phyloP scores from a whole-genome alignment of 2,888 invertebrate genomes.

The Melanchra persicariae region DNA sequence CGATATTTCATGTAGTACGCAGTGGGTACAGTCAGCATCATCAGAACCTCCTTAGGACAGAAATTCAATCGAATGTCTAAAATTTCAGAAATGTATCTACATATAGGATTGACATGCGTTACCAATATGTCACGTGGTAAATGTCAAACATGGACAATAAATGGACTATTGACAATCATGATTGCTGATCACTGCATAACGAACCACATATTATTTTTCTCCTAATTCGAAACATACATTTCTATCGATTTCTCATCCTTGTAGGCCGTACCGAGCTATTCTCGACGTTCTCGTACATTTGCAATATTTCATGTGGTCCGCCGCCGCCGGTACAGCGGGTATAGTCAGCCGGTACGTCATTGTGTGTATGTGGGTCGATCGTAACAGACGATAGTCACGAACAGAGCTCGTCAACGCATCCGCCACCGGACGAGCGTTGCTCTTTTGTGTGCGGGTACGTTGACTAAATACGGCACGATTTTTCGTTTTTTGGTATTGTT shows the following conservation, averaged over 20 bases:
- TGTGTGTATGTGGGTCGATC: conserved; percentile 85
- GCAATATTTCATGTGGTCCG: conserved; percentile 61
- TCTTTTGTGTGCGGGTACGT: conserved; percentile 67
- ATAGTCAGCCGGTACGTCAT: conserved; percentile 58
- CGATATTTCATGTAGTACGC: conserved; percentile 60
- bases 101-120: background rate
- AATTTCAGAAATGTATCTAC: background rate
- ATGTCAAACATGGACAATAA: background rate
- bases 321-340: conserved; percentile 17
- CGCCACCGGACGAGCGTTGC: conserved; percentile 73
- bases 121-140: background rate
- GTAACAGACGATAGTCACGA: conserved; percentile 86
- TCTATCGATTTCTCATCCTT: conserved; percentile 42
- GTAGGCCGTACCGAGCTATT: conserved; percentile 28
- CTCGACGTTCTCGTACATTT: conserved; percentile 35
- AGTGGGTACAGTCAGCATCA: conserved; percentile 24
- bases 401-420: conserved; percentile 82
- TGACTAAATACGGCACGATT: conserved; percentile 61
- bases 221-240: conserved; percentile 13
- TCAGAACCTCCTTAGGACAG: background rate
- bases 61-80: background rate
- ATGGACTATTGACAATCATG: background rate
- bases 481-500: background rate
- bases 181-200: background rate
- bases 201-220: background rate